Conservation (phyloP, 2,888 invertebrate genomes). For the Pelosia muscerda region DNA sequence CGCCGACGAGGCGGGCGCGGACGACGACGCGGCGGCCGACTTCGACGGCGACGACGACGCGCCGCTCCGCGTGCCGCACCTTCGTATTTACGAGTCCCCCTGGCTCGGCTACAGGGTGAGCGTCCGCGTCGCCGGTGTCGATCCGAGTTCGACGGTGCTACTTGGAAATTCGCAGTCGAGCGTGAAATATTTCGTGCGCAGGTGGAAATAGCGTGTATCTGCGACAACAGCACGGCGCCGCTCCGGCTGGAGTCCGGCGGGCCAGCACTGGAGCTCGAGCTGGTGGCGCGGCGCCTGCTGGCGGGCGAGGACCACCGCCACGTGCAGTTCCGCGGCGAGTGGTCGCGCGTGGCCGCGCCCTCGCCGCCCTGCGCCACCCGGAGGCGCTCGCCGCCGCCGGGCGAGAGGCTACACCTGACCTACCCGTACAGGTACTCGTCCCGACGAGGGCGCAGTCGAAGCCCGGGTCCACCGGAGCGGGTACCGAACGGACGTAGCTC, state of each 20-base stretch:
- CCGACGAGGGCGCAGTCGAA: too few relatives aligned
- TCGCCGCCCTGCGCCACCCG: conserved; percentile 57
- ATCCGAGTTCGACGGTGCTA: fast-evolving
- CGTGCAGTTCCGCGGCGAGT: conserved; percentile 91
- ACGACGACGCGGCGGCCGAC: conserved; percentile 39
- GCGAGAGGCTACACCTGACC: conserved; percentile 67
- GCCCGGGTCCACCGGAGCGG: too few relatives aligned
- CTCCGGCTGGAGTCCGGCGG: conserved; percentile 63
- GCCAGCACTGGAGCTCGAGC: conserved; percentile 90
- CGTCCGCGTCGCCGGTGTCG: not conserved
- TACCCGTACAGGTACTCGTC: conserved; percentile 72
- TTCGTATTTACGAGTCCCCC: conserved; percentile 89
- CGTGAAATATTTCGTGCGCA: conserved; percentile 29
- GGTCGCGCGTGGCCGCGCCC: conserved; percentile 54
- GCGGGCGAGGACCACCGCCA: conserved; percentile 94
- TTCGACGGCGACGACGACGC: conserved; percentile 68
- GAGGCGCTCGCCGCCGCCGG: conserved; percentile 67
- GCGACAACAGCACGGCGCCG: conserved; percentile 89
- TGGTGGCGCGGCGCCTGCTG: conserved; percentile 90
- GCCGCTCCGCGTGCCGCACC: conserved; percentile 81
- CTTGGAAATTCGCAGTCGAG: too few relatives aligned
- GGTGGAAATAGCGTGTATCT: conserved; percentile 92
- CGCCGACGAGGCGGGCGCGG: conserved; percentile 44
- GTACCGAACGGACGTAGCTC: too few relatives aligned
- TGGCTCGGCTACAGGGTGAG: conserved; percentile 89